phyloP scores from a whole-genome alignment of 2,888 invertebrate species.

The Yponomeuta plumbellus region DNA sequence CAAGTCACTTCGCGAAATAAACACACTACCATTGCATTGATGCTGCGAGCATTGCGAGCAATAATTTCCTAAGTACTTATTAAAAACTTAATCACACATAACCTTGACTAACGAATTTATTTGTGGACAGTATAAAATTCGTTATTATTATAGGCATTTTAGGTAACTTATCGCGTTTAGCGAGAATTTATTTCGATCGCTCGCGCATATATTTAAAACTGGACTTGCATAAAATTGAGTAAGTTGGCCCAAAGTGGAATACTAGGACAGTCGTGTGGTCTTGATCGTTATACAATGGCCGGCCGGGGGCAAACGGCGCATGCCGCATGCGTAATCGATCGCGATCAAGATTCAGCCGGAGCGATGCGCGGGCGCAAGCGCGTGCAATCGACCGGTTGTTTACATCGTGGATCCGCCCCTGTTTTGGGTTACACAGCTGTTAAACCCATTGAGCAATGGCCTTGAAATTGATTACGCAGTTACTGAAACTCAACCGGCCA shows the following conservation, averaged over 20 bases:
- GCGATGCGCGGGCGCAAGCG: slow-evolving; percentile 4
- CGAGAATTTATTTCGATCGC: too few relatives aligned
- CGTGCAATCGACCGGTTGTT: slow-evolving; percentile 9
- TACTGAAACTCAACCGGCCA: too few relatives aligned
- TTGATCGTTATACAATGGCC: slow-evolving; percentile 20
- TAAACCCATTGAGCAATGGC: neutral
- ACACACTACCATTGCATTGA: too few relatives aligned
- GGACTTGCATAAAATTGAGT: slow-evolving; percentile 11
- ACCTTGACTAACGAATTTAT: too few relatives aligned
- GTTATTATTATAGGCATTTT: too few relatives aligned
- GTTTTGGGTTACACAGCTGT: neutral
- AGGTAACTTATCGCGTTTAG: too few relatives aligned
- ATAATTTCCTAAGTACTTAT: too few relatives aligned
- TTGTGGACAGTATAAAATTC: too few relatives aligned
- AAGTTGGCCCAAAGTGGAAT: slow-evolving; percentile 31
- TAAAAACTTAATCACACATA: too few relatives aligned
- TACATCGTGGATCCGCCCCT: neutral
- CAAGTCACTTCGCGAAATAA: too few relatives aligned
- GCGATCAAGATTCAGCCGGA: slow-evolving; percentile 15
- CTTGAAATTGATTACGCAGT: too few relatives aligned
- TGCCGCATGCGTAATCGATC: slow-evolving; percentile 21
- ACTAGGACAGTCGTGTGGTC: slow-evolving; percentile 26
- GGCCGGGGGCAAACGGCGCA: slow-evolving; percentile 4
- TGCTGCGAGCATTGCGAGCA: too few relatives aligned
- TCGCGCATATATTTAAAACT: slow-evolving; percentile 7